Percentiles rank a stretch among this genome's conserved stretches.
These are phyloP conservation scores for Prochilodus magdalenae DNA, from an alignment of 2,113 vertebrate genomes.

Conservation along the genomic window DNA sequence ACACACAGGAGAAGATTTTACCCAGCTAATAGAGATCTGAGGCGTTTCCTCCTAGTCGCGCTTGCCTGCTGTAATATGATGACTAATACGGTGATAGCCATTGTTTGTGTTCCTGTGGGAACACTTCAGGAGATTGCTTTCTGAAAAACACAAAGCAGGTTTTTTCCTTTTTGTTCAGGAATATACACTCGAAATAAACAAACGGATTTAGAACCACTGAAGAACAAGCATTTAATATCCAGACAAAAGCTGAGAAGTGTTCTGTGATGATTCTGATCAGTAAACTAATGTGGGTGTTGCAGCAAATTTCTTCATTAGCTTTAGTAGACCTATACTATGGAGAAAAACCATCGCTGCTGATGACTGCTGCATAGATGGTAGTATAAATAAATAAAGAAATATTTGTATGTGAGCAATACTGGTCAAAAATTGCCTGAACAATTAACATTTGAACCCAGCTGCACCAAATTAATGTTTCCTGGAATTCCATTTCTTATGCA, in stretches of 20 bases:
- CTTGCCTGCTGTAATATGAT: slow-evolving; percentile 49
- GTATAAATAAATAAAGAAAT: neutral
- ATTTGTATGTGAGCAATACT: neutral
- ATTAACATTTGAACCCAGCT: neutral
- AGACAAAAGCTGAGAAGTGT: slow-evolving; percentile 11
- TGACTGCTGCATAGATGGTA: neutral
- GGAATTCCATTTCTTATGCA: neutral
- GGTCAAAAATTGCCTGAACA: neutral
- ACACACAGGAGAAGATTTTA: slow-evolving; percentile 60
- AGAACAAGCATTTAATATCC: slow-evolving; percentile 27
- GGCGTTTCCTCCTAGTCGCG: slow-evolving; percentile 49
- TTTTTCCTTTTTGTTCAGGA: neutral
- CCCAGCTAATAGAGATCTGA: slow-evolving; percentile 55
- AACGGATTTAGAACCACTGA: slow-evolving; percentile 15
- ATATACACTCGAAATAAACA: slow-evolving; percentile 35
- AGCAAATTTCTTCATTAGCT: slow-evolving; percentile 12
- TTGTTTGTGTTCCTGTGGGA: slow-evolving; percentile 51
- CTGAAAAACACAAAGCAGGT: slow-evolving; percentile 39
- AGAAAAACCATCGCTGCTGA: neutral
- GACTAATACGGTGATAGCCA: slow-evolving; percentile 49
- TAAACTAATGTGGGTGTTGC: slow-evolving; percentile 3
- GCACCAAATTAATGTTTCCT: neutral
- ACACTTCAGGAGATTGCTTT: slow-evolving; percentile 49
- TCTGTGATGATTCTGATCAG: slow-evolving; percentile 8
- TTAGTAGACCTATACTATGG: neutral